Evolutionary conservation across 2,113 vertebrate species (phyloP), one percentile per base, ranked within the genome.

Genomic region (Notarius lentiginosus): DNA sequence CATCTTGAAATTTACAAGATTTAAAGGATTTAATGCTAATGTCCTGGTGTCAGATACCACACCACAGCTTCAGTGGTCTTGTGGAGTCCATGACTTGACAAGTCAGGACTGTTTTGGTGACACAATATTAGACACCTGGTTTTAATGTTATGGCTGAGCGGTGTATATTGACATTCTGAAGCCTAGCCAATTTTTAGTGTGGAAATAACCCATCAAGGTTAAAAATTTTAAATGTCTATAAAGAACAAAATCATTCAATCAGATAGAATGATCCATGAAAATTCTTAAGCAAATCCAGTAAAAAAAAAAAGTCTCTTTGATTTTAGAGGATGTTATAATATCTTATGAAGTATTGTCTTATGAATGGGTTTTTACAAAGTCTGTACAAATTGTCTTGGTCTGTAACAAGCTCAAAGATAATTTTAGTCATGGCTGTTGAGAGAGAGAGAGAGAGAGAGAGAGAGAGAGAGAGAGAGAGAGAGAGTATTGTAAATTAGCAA

Each of bases 281-380:
- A 66, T 30, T 66, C 65, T 14, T 66, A 27, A 8, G 9, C 10
- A 65, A 27, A 18, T 24, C n/a, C 63, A 65, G 22, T 65, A 24
- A 30, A 34, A 70, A 60, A 76, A 63, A 76, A 47, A 41, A 2
- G 34, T 14, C 20, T 27, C 20, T 61, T 41, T 61, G 68, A 47
- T 30, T n/a, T 72, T 18, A 73, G 27, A 70, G 51, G 34, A 47
- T n/a, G 12, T 8, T 55, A 22, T 79, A 79, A 79, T 79, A 61
- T 65, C 51, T 79, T 6, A 60, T 7, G 11, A 51, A 8, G 24
- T 65, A 30, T 79, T 24, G 63, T 61, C 34, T 65, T 0, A 27
- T 86, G 18, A 79, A 84, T 77, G 51, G 84, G 15, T 53, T 79
- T 76, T 86, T 66, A 79, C 18, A 61, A 65, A 85, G 58, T 14